Conservation (phyloP, 1,140 invertebrate species). For the Campoletis sonorensis region DNA sequence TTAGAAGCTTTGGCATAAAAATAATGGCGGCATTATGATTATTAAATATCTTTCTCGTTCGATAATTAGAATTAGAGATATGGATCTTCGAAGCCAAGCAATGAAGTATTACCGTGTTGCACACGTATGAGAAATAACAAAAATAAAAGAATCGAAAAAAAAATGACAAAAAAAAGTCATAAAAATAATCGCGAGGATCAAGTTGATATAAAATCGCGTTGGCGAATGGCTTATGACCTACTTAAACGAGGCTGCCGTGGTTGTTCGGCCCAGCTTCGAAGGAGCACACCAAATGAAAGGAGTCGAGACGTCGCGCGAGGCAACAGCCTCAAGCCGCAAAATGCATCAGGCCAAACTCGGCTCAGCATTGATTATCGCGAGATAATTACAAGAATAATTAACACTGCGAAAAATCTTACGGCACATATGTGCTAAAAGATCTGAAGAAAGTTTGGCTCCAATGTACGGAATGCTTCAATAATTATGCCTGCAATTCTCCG, state of each 20-base stretch:
- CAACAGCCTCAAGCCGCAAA: slow-evolving; percentile 20
- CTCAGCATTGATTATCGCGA: slow-evolving; percentile 41
- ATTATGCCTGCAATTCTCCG: background rate
- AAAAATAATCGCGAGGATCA: background rate
- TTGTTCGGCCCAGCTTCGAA: background rate
- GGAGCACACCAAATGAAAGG: slow-evolving; percentile 40
- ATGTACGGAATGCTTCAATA: background rate
- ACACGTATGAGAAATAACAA: background rate
- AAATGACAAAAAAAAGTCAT: background rate
- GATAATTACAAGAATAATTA: slow-evolving; percentile 43
- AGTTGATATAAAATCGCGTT: slow-evolving; percentile 44
- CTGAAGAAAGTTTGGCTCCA: slow-evolving; percentile 1
- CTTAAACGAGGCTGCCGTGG: slow-evolving; percentile 37
- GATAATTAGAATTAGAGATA: too few relatives aligned
- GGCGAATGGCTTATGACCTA: slow-evolving; percentile 40
- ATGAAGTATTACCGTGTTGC: slow-evolving; percentile 25
- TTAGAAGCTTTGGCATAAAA: too few relatives aligned
- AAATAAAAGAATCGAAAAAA: background rate
- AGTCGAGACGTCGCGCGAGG: slow-evolving; percentile 17
- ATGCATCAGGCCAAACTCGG: background rate
- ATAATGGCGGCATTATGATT: too few relatives aligned
- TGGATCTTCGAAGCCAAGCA: background rate
- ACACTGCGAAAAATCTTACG: slow-evolving; percentile 28
- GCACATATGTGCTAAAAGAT: background rate
- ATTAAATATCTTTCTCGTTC: too few relatives aligned